Evolutionary conservation across 2,797 vertebrate genomes (phyloP), one percentile per base, ranked within the genome.

Genomic region (Macropodus opercularis): DNA sequence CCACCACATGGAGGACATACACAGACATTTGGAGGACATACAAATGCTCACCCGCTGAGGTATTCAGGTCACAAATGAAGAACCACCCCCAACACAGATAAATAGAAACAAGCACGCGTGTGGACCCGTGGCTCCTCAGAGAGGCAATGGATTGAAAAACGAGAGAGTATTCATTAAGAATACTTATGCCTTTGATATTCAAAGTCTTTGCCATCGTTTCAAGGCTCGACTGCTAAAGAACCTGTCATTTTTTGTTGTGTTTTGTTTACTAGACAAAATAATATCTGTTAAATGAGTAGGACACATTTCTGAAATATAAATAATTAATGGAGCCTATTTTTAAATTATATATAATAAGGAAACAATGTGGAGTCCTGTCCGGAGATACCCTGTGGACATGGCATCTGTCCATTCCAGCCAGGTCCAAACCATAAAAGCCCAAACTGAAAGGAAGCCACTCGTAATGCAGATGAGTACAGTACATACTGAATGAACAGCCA

Each of bases 21-120:
- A 75, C 52, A 79, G 78, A 66, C 62, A 71, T 64, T 87, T 77
- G 73, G 79, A 88, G 84, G 88, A 69, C 86, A 77, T 47, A 64
- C 77, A 84, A 83, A 77, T 62, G 73, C 75, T 84, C 72, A 84
- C 70, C 83, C 79, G 50, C 81, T 54, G 73, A 89, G 81, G 84
- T 85, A 89, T 90, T 90, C 85, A 89, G 87, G 85, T 87, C 87
- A 90, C 66, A 87, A 85, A 80, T 69, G 62, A 85, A 75, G 50
- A 79, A 39, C 54, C 67, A 56, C 47, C 81, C 75, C 72, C 77
- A 67, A 51, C 66, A 79, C 48, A 42, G 78, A 83, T 69, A 83
- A 84, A 85, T 72, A 84, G 79, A 86, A 80, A 81, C 72, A 85
- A 74, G 76, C 56, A 68, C 71, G 85, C 66, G 48, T 67, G 69